Percentiles rank a stretch among this genome's conserved stretches.
Conservation (phyloP, 2,113 vertebrate species). For the Rafetus swinhoei region DNA sequence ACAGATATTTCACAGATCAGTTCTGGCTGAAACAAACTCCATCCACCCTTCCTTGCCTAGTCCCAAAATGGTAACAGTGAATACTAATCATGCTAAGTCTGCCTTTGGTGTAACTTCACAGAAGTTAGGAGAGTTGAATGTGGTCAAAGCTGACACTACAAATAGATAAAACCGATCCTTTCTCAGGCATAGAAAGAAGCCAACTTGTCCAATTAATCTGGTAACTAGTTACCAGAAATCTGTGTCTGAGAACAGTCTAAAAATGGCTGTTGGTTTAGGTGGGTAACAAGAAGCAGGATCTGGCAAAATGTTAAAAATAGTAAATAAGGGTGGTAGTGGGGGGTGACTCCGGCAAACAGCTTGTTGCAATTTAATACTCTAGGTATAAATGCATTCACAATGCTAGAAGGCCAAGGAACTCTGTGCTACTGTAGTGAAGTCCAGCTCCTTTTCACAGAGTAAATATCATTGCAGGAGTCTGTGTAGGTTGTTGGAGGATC, state of each 20-base stretch:
- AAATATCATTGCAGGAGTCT: not conserved
- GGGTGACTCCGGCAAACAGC: not conserved
- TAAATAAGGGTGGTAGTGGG: not conserved
- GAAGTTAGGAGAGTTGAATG: accelerated
- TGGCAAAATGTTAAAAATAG: accelerated
- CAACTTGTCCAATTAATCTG: not conserved
- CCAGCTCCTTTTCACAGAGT: not conserved
- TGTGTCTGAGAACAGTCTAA: accelerated
- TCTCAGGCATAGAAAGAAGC: accelerated
- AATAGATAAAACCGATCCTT: not conserved
- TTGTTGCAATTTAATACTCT: not conserved
- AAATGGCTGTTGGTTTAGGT: accelerated
- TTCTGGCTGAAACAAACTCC: accelerated
- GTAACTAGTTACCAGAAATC: not conserved
- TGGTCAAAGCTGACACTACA: not conserved
- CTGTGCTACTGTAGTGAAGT: accelerated
- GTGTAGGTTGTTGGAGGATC: not conserved
- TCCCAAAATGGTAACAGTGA: accelerated
- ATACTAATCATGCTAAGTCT: accelerated
- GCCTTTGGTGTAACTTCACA: accelerated
- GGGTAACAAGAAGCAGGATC: not conserved
- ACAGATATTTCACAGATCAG: accelerated
- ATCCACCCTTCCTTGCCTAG: not conserved
- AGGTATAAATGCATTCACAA: accelerated
- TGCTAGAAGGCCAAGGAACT: accelerated